phyloP scores from a whole-genome alignment of 2,888 invertebrate species.

The Drosophila meridiana region DNA sequence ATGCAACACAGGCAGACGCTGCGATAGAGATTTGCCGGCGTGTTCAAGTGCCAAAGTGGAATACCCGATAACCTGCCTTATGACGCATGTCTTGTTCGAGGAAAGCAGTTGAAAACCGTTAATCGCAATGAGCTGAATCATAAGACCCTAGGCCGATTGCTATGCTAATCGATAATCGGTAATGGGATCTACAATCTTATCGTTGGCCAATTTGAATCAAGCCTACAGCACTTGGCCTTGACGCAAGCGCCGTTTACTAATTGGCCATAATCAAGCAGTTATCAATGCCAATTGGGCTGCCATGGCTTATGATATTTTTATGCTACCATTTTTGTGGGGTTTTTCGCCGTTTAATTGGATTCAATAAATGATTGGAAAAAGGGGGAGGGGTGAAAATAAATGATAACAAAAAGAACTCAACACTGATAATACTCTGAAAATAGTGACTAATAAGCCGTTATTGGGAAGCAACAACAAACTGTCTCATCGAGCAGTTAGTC shows the following conservation, averaged over 20 bases:
- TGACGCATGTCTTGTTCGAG: slow-evolving; percentile 46
- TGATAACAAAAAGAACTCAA: slow-evolving; percentile 2
- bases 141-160: slow-evolving; percentile 12
- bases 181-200: slow-evolving; percentile 17
- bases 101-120: neutral
- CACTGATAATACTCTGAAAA: slow-evolving; percentile 11
- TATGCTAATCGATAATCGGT: slow-evolving; percentile 18
- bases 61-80: neutral
- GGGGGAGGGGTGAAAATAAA: neutral
- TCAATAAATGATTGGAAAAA: slow-evolving; percentile 18
- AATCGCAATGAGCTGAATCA: slow-evolving; percentile 29
- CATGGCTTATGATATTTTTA: slow-evolving; percentile 11
- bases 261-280: slow-evolving; percentile 39
- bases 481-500: slow-evolving; percentile 8
- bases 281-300: slow-evolving; percentile 40
- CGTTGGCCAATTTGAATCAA: slow-evolving; percentile 30
- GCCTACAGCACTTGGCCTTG: slow-evolving; percentile 20
- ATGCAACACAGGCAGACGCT: neutral
- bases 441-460: slow-evolving; percentile 19
- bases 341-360: slow-evolving; percentile 18
- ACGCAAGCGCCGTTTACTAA: slow-evolving; percentile 23
- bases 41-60: slow-evolving; percentile 44
- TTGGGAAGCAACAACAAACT: neutral
- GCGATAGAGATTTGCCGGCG: slow-evolving; percentile 21
- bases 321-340: neutral